phyloP scores from a whole-genome alignment of 1,140 invertebrate genomes.

The Bactericera cockerelli region DNA sequence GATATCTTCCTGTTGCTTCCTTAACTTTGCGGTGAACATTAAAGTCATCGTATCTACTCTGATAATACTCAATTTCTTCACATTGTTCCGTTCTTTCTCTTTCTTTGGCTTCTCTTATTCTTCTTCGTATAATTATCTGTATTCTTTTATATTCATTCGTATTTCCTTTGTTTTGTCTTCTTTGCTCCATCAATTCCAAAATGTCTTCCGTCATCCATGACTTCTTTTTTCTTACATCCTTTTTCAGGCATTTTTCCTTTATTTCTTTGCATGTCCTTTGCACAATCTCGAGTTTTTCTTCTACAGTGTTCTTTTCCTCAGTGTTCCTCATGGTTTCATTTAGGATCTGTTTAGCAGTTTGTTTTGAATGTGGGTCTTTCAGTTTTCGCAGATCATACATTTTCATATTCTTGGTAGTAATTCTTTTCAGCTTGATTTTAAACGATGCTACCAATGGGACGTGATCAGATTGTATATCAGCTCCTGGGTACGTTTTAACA shows the following conservation, averaged over 20 bases:
- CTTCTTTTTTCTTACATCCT: constrained; percentile 20
- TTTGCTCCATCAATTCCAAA: constrained; percentile 21
- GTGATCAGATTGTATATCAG: constrained; percentile 23
- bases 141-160: constrained; percentile 19
- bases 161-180: constrained; percentile 19
- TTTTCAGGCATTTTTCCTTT: neutral
- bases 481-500: constrained; percentile 22
- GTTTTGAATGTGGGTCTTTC: constrained; percentile 2
- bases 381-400: neutral
- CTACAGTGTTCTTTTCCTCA: constrained; percentile 11
- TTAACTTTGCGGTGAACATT: constrained; percentile 18
- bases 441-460: constrained; percentile 21
- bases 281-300: constrained; percentile 6
- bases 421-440: constrained; percentile 13
- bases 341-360: neutral
- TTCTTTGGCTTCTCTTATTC: constrained; percentile 13
- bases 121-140: neutral
- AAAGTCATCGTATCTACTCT: constrained; percentile 15
- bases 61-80: constrained; percentile 13
- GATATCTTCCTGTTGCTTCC: constrained; percentile 14
- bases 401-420: neutral
- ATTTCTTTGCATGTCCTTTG: neutral
- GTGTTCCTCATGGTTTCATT: constrained; percentile 7
- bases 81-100: constrained; percentile 6
- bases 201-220: constrained; percentile 14